These are phyloP conservation scores for Cyrtonyx montezumae DNA, from an alignment of 2,113 vertebrate species.

Conservation along the genomic window DNA sequence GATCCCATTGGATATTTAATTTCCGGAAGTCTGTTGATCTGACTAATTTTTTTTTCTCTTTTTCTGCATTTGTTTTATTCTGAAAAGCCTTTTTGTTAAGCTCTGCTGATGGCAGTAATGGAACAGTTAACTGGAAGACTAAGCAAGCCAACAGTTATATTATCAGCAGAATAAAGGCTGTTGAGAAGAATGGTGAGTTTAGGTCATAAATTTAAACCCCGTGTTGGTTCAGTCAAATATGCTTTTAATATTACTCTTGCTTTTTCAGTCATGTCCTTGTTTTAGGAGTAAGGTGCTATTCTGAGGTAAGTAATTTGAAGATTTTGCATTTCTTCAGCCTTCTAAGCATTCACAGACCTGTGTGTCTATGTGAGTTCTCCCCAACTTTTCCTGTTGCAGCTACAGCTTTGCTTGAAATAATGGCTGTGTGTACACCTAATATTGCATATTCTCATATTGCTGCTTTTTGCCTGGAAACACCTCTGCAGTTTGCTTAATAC, in stretches of 20 bases:
- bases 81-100: slow-evolving; percentile 89
- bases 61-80: slow-evolving; percentile 80
- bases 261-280: slow-evolving; percentile 49
- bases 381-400: slow-evolving; percentile 36
- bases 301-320: slow-evolving; percentile 54
- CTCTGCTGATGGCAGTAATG: slow-evolving; percentile 84
- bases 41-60: slow-evolving; percentile 71
- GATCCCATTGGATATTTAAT: slow-evolving; percentile 40
- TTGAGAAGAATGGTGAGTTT: slow-evolving; percentile 93
- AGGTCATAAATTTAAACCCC: slow-evolving; percentile 64
- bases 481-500: slow-evolving; percentile 48
- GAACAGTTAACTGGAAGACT: slow-evolving; percentile 86
- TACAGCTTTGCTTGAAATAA: slow-evolving; percentile 63
- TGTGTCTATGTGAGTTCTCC: slow-evolving; percentile 44
- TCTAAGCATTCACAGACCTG: slow-evolving; percentile 27
- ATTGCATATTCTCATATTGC: slow-evolving; percentile 25
- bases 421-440: slow-evolving; percentile 42
- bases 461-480: slow-evolving; percentile 55
- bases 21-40: slow-evolving; percentile 59
- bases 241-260: slow-evolving; percentile 49
- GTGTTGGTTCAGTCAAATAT: slow-evolving; percentile 49
- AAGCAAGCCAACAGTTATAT: slow-evolving; percentile 84
- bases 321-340: slow-evolving; percentile 21
- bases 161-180: slow-evolving; percentile 88
- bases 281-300: slow-evolving; percentile 49